Base-by-base conservation (phyloP, 2,113 vertebrate species). In the Rattus rattus region DNA sequence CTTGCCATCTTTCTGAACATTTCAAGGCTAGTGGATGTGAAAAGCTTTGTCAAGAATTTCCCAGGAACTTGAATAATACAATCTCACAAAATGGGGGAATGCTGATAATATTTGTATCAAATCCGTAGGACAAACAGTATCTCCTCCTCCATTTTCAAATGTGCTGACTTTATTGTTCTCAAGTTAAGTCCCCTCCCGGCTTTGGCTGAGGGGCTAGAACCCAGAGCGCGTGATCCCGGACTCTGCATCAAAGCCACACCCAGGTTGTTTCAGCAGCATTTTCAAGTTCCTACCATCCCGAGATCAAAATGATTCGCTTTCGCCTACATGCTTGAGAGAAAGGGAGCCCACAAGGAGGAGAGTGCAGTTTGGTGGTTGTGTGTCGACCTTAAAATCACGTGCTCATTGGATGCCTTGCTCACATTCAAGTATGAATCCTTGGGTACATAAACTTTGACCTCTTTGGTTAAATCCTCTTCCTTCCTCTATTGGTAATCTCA, bases 41-140 rank as follows among this genome's bases (percentile, higher is more conserved):
- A 94, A 90, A 92, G 65, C 43, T 91, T 95, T 94, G 54, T 95
- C 79, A 83, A 88, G 86, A 93, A 87, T 96, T 97, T 97, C 88
- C 96, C 91, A 97, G 72, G 84, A 94, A 94, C 20, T 0, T 47
- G 14, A 81, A 47, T 92, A 92, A 73, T 96, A n/a, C 67, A 95
- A 96, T 97, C 93, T 96, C 90, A 67, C 9, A 47, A 85, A 83
- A 83, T 5, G 72, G 43, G 77, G 69, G 65, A 36, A 84, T 54
- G 52, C 75, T 92, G 96, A 77, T 91, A 96, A 87, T 54, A 39
- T 54, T 56, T 70, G 83, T 19, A 52, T 69, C 84, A 87, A 87
- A 69, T 65, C 28, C 1, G 9, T 6, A 22, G 63, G 22, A 24
- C 30, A 36, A 36, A 2, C 10, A 22, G 43, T 52, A 13, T 63